Percentiles rank a stretch among this genome's conserved stretches.
Evolutionary conservation across 2,113 vertebrate species (phyloP).

Genomic region (human): GRCh38 chrX:54242001-54242500

Average conservation of each 20-base stretch:
- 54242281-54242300: neutral
- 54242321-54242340: neutral
- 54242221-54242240: neutral
- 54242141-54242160: conserved; percentile 35
- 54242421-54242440: neutral
- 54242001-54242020: conserved; percentile 22
- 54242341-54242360: neutral
- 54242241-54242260: neutral
- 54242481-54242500: neutral
- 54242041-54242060: conserved; percentile 35
- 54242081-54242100: conserved; percentile 26
- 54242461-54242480: neutral
- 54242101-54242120: neutral
- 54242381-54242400: neutral
- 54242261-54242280: neutral
- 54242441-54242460: neutral
- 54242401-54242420: neutral
- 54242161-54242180: conserved; percentile 22
- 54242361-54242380: neutral
- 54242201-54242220: conserved; percentile 9
- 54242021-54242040: neutral
- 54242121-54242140: conserved; percentile 7
- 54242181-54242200: conserved; percentile 22
- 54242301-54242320: neutral
- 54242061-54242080: neutral